phyloP scores from a whole-genome alignment of 2,113 vertebrate genomes.

The Corythornis vintsioides region DNA sequence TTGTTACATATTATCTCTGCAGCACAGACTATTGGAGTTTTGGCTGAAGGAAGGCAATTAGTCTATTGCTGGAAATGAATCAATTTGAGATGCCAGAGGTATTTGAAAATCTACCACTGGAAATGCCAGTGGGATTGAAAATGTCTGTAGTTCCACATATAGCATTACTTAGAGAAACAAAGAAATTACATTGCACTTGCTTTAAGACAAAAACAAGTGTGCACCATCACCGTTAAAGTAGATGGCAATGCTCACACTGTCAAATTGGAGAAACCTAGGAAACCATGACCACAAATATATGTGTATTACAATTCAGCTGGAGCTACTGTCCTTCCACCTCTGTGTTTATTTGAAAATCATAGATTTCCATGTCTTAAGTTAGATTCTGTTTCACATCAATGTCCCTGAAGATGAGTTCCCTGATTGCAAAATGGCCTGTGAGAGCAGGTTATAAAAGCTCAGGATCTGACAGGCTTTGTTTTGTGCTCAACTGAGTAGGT shows the following conservation, averaged over 20 bases:
- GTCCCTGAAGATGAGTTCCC: background rate
- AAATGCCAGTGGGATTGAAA: background rate
- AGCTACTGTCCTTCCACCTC: background rate
- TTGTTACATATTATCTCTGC: constrained; percentile 27
- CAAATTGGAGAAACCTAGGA: background rate
- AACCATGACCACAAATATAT: background rate
- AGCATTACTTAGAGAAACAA: background rate
- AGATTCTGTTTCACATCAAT: background rate
- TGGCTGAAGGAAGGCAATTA: constrained; percentile 34
- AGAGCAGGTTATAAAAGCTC: background rate
- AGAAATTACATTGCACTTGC: background rate
- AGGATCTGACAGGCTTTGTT: background rate
- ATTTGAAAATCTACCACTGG: constrained; percentile 15
- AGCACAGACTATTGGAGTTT: background rate
- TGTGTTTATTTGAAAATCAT: background rate
- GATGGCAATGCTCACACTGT: background rate
- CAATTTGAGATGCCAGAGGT: constrained; percentile 37
- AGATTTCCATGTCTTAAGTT: background rate
- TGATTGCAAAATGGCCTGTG: background rate
- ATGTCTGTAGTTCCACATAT: background rate
- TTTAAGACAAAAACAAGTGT: background rate
- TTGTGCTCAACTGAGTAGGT: background rate
- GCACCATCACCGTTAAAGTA: background rate
- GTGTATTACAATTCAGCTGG: background rate
- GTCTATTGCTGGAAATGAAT: constrained; percentile 17